phyloP scores from a whole-genome alignment of 2,113 vertebrate species.

The Thomomys bottae region DNA sequence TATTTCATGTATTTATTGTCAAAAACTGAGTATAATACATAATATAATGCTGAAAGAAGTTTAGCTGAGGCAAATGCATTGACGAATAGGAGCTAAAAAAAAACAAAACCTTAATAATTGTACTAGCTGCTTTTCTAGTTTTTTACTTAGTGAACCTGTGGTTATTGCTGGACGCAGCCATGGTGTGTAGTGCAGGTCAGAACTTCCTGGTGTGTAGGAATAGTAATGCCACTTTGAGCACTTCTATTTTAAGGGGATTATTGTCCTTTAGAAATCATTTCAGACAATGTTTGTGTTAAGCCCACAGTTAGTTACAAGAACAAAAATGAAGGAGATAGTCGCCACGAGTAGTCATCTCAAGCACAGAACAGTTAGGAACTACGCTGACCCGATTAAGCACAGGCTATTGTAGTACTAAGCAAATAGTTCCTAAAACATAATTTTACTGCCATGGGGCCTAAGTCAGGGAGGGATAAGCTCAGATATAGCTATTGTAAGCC shows the following conservation, averaged over 20 bases:
- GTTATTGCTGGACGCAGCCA: not conserved
- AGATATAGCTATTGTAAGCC: not conserved
- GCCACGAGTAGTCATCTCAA: not conserved
- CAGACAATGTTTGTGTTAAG: slow-evolving; percentile 40
- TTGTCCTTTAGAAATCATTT: slow-evolving; percentile 55
- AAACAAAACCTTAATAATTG: not conserved
- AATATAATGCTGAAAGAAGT: not conserved
- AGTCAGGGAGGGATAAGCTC: not conserved
- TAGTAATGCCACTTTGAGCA: slow-evolving; percentile 17
- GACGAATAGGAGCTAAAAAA: not conserved
- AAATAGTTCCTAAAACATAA: not conserved
- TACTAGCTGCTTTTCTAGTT: not conserved
- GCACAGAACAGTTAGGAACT: not conserved
- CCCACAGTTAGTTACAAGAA: slow-evolving; percentile 35
- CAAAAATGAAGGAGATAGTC: not conserved
- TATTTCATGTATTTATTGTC: slow-evolving; percentile 48
- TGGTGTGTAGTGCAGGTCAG: not conserved
- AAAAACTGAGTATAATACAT: not conserved
- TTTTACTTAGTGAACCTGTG: not conserved
- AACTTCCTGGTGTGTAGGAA: not conserved
- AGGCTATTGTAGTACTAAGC: not conserved
- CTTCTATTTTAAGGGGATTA: slow-evolving; percentile 51
- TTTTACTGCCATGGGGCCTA: not conserved
- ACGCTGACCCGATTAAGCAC: not conserved
- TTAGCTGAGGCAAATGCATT: not conserved